Evolutionary conservation across 2,888 invertebrate genomes (phyloP), one percentile per base, ranked within the genome.

Genomic region (Tupiocoris notatus): DNA sequence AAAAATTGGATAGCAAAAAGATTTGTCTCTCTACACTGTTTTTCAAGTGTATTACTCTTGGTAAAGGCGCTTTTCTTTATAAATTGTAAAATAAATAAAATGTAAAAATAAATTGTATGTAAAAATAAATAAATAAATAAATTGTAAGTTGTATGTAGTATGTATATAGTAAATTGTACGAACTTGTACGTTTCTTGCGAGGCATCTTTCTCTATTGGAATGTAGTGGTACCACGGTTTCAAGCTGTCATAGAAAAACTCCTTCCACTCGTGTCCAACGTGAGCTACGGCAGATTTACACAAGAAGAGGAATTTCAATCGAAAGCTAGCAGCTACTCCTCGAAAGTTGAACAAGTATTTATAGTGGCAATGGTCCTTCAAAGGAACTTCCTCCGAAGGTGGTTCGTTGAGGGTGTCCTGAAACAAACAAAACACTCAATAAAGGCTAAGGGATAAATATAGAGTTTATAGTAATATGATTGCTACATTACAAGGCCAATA

Each of bases 241-340:
- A 98, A 84, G 9, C 91, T 89, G 1, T 90, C 88, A 83, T 98
- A 98, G 84, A 95, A 98, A 84, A 98, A 98, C 86, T 98, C 98
- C 57, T 89, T 86, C 97, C 97, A 98, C 79, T 96, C 93, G 81
- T 93, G 87, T 0, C 96, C 97, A 0, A 97, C 95, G 84, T 98
- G 97, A 82, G 97, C 94, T 0, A 98, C 94, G 57, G 97, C 84
- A 0, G 96, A 96, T 81, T 91, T 90, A 83, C 98, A 98, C 0
- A 98, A 86, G 82, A 98, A 95, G 59, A 98, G 87, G 85, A 98
- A 97, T 83, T 97, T 97, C 73, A 96, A 90, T n/a, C 98, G 88
- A 83, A 98, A 98, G 84, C 96, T 97, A 9, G 98, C 98, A 1
- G 98, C 97, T 0, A 98, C 97, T 1, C 98, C 98, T 80, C 97